A percentile compares a stretch with the other conserved stretches of the same genome.
Evolutionary conservation across 2,888 invertebrate genomes (phyloP).

Genomic region (Prosopocoilus inquinatus): DNA sequence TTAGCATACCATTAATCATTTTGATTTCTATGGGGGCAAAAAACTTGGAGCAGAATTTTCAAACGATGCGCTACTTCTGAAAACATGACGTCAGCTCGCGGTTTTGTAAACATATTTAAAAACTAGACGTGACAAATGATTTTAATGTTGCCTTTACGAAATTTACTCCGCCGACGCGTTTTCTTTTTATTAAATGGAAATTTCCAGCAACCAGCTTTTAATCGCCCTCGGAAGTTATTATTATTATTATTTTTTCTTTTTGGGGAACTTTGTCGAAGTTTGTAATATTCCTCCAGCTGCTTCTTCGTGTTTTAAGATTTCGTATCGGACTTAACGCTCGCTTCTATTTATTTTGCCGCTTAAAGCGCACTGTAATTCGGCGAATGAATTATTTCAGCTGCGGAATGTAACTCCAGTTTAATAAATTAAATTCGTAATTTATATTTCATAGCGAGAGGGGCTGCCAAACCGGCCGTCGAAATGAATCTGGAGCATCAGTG

Average conservation of each 20-base stretch:
- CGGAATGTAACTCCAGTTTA: constrained; percentile 14
- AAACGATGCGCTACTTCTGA: neutral
- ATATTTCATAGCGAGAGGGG: constrained; percentile 19
- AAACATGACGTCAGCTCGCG: neutral
- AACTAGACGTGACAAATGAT: too few relatives aligned
- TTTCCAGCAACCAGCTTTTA: too few relatives aligned
- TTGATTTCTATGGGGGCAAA: neutral
- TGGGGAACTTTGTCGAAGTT: too few relatives aligned
- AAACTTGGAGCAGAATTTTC: neutral
- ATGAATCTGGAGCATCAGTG: constrained; percentile 55
- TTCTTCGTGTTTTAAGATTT: too few relatives aligned
- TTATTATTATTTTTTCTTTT: too few relatives aligned
- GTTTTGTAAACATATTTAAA: neutral
- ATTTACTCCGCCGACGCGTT: too few relatives aligned
- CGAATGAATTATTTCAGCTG: constrained; percentile 22
- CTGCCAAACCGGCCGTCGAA: constrained; percentile 9
- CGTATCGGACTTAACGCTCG: too few relatives aligned
- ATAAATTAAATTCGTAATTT: constrained; percentile 26
- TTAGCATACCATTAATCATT: neutral
- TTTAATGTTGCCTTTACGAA: too few relatives aligned
- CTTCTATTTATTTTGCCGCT: constrained; percentile 24
- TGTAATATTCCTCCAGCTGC: too few relatives aligned
- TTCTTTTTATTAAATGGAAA: too few relatives aligned
- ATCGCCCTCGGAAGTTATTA: too few relatives aligned
- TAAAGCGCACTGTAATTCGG: constrained; percentile 11